phyloP scores from a whole-genome alignment of 2,888 invertebrate genomes.

The Tachina lurida region DNA sequence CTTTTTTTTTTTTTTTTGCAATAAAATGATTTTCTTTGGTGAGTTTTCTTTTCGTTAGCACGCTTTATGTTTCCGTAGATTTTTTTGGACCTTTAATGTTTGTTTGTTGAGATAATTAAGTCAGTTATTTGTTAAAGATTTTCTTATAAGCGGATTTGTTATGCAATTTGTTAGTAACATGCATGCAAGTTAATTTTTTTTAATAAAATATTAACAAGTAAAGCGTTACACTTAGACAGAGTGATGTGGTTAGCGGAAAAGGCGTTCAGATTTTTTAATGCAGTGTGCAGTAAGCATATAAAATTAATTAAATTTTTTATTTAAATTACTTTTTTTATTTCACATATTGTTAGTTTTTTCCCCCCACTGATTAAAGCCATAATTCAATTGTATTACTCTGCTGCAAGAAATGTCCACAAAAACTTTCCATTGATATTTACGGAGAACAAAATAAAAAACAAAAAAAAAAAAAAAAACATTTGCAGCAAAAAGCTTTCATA shows the following conservation, averaged over 20 bases:
- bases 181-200: conserved; percentile 16
- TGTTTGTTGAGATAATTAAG: background rate
- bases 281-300: no score
- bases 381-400: background rate
- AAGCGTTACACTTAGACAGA: background rate
- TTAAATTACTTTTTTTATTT: background rate
- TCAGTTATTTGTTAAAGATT: conserved; percentile 8
- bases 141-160: background rate
- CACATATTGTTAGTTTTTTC: background rate
- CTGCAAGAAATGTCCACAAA: background rate
- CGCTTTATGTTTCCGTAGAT: background rate
- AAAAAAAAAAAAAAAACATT: no score
- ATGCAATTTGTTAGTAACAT: conserved; percentile 23
- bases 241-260: background rate
- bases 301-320: background rate
- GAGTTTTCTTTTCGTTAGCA: conserved; percentile 8
- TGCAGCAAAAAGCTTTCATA: background rate
- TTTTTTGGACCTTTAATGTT: background rate
- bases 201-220: conserved; percentile 29
- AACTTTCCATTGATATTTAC: background rate
- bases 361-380: background rate
- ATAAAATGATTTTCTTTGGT: conserved; percentile 27
- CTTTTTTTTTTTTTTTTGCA: background rate
- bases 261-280: conserved; percentile 49
- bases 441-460: no score